Base-by-base conservation (phyloP, 2,888 invertebrate species). In the Achlya flavicornis region DNA sequence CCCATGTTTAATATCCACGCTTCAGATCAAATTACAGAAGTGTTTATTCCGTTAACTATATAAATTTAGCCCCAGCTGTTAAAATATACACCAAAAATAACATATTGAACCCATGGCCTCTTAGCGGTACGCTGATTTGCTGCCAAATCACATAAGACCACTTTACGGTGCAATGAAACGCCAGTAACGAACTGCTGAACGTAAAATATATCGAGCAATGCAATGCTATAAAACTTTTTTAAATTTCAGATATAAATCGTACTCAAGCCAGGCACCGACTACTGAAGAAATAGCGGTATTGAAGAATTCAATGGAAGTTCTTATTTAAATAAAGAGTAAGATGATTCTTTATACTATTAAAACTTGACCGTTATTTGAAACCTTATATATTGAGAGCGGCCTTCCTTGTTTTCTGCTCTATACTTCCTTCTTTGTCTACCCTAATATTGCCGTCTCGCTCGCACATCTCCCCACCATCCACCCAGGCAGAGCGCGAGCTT, bases 101-200 rank as follows among this genome's bases (percentile, higher is more conserved):
- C 53, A 53, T 53, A 48, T 53, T 19, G 53, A 53, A 53, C 53
- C 53, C 19, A 53, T 53, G 53, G 53, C 53, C 53, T 53, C 53
- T 53, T 53, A 53, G 53, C 53, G 53, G 53, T 53, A 53, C 53
- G 53, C 19, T 8, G 53, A 53, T 53, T 53, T 53, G 53, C 53
- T 53, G 53, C 53, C 53, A 53, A 53, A 53, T 53, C 19, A 57
- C 32, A 62, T 67, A 59, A 66, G 62, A 68, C 57, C 62, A 63
- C 61, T 68, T 69, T 64, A 66, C 58, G 61, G 61, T 33, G 53
- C 66, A 66, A 65, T 67, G 57, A 64, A 64, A 64, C 62, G 12
- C 38, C 57, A 61, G 43, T 65, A 62, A 61, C 14, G 61, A 64
- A 62, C 53, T 53, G 61, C 43, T 57, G 19, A 59, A 59, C 48